phyloP scores from a whole-genome alignment of 2,113 vertebrate species.

The Planiliza haematocheilus region DNA sequence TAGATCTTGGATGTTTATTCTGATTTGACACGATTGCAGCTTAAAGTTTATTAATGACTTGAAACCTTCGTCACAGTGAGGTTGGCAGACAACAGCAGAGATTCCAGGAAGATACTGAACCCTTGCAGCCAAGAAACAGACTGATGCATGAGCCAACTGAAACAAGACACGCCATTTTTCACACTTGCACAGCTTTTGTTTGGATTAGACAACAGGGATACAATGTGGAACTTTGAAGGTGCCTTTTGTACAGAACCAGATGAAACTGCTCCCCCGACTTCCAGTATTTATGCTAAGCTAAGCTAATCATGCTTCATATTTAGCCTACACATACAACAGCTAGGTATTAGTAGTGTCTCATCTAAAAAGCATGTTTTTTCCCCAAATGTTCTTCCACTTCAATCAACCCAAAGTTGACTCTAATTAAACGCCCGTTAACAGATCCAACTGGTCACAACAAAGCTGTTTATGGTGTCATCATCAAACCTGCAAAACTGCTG shows the following conservation, averaged over 20 bases:
- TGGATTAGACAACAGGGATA: slow-evolving; percentile 2
- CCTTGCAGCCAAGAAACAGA: background rate
- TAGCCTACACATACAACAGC: too few relatives aligned
- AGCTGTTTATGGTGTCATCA: too few relatives aligned
- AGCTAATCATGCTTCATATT: too few relatives aligned
- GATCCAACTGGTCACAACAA: too few relatives aligned
- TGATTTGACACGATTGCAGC: slow-evolving; percentile 3
- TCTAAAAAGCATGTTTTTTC: too few relatives aligned
- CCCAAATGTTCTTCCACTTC: too few relatives aligned
- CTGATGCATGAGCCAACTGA: background rate
- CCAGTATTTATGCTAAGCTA: too few relatives aligned
- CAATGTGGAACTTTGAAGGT: background rate
- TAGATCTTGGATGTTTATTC: background rate
- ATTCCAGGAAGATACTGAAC: slow-evolving; percentile 15
- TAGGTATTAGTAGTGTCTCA: too few relatives aligned
- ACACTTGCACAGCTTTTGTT: background rate
- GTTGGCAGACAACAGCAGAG: slow-evolving; percentile 11
- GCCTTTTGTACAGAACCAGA: background rate
- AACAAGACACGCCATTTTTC: background rate
- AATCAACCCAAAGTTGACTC: too few relatives aligned
- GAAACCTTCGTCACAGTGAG: background rate
- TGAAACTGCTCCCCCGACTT: too few relatives aligned
- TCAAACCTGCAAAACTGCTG: background rate
- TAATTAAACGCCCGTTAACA: too few relatives aligned
- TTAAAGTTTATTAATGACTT: slow-evolving; percentile 17